Percentiles rank a stretch among this genome's conserved stretches.
Evolutionary conservation across 2,888 invertebrate species (phyloP).

Genomic region (Perithous albicinctus): DNA sequence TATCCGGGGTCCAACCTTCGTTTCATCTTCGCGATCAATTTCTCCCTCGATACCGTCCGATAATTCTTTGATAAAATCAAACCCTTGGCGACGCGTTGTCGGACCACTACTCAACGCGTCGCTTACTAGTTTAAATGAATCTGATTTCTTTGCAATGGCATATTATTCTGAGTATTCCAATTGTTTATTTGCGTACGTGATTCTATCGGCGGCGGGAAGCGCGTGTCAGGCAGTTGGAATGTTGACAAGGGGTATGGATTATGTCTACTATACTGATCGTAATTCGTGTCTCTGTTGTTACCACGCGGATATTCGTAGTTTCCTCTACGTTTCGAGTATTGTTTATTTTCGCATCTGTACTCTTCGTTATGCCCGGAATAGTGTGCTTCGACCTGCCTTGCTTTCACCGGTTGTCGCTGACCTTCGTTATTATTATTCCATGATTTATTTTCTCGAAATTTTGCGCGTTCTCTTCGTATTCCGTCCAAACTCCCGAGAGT

Average conservation of each 20-base stretch:
- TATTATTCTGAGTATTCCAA: neutral
- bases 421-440: neutral
- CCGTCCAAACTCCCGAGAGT: conserved; percentile 34
- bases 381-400: neutral
- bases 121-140: no score
- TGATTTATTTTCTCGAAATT: neutral
- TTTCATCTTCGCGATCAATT: no score
- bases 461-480: no score
- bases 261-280: neutral
- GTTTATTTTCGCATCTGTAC: conserved; percentile 2
- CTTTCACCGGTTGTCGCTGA: neutral
- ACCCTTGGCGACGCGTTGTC: no score
- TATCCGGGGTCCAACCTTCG: no score
- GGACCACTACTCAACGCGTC: no score
- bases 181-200: no score
- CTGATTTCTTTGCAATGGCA: no score
- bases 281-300: neutral
- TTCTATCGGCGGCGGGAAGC: conserved; percentile 15
- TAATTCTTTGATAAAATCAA: no score
- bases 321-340: neutral
- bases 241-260: neutral
- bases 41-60: no score
- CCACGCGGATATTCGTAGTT: neutral
- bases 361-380: neutral
- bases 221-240: conserved; percentile 5